A percentile compares a stretch with the other conserved stretches of the same genome.
These are phyloP conservation scores for Maconellicoccus hirsutus DNA, from an alignment of 1,140 invertebrate genomes.

Conservation along the genomic window DNA sequence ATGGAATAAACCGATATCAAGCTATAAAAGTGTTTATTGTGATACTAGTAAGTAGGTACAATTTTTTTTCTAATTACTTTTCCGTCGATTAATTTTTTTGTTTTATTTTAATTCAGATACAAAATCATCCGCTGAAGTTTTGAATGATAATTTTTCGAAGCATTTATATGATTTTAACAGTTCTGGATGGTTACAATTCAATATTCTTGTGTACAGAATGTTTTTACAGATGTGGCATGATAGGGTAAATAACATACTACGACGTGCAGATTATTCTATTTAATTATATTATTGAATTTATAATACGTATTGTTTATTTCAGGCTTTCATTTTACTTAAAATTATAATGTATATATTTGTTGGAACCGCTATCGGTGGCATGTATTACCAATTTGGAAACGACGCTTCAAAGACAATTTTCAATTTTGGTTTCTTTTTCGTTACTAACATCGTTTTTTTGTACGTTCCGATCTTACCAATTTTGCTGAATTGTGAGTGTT, in stretches of 20 bases:
- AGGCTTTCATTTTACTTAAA: conserved; percentile 58
- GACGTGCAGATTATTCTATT: neutral
- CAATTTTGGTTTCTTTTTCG: conserved; percentile 70
- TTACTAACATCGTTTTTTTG: conserved; percentile 59
- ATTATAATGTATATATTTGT: conserved; percentile 52
- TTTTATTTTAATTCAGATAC: neutral
- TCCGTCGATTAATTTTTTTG: too few relatives aligned
- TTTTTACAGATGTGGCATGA: conserved; percentile 57
- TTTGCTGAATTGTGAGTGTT: conserved; percentile 56
- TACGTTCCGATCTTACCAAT: conserved; percentile 70
- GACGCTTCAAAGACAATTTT: conserved; percentile 66
- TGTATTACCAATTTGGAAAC: conserved; percentile 58
- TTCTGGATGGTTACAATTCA: conserved; percentile 50
- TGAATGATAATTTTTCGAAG: conserved; percentile 26
- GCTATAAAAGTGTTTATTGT: too few relatives aligned
- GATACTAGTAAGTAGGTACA: neutral
- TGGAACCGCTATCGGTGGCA: conserved; percentile 51
- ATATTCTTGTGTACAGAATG: conserved; percentile 50
- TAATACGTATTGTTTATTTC: conserved; percentile 33
- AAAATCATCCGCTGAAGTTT: neutral
- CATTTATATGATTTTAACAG: conserved; percentile 41
- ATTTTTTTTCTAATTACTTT: too few relatives aligned
- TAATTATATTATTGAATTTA: neutral
- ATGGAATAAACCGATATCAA: conserved; percentile 33
- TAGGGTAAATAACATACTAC: conserved; percentile 40